Evolutionary conservation across 2,888 invertebrate species (phyloP).

Genomic region (Coecobrya sp.): DNA sequence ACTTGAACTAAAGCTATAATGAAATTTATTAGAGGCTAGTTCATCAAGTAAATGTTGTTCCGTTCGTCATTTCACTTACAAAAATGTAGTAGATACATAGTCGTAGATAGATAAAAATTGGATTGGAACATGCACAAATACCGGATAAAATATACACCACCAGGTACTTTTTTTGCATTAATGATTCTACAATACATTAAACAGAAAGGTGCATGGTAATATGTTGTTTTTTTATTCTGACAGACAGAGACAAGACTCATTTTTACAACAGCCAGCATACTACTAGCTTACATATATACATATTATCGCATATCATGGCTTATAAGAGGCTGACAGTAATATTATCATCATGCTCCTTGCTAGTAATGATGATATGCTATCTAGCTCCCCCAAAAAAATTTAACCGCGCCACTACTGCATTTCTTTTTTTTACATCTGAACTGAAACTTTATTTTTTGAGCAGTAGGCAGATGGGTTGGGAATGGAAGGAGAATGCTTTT

Average conservation of each 20-base stretch:
- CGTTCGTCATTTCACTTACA: conserved; percentile 21
- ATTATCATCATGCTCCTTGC: background rate
- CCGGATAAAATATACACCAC: conserved; percentile 39
- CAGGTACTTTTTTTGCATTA: conserved; percentile 48
- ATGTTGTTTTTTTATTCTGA: conserved; percentile 7
- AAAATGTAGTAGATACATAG: conserved; percentile 2
- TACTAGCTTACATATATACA: background rate
- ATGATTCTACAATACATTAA: background rate
- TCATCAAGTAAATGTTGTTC: conserved; percentile 24
- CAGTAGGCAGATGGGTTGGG: conserved; percentile 39
- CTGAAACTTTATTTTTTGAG: conserved; percentile 17
- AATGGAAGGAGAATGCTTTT: background rate
- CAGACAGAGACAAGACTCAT: conserved; percentile 44
- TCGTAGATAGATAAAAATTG: conserved; percentile 54
- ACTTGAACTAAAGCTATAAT: background rate
- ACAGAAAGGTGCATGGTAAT: conserved; percentile 23
- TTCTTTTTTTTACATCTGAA: conserved; percentile 21
- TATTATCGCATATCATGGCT: background rate
- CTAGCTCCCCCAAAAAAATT: conserved; percentile 12
- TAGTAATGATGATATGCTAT: conserved; percentile 1
- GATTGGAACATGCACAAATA: conserved; percentile 64
- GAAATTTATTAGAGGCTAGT: conserved; percentile 45
- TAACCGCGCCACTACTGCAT: conserved; percentile 17
- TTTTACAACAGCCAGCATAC: conserved; percentile 23
- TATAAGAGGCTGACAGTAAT: conserved; percentile 20